Percentiles rank a stretch among this genome's conserved stretches.
These are phyloP conservation scores for Papilio xuthus DNA, from an alignment of 1,140 invertebrate genomes.

Conservation along the genomic window DNA sequence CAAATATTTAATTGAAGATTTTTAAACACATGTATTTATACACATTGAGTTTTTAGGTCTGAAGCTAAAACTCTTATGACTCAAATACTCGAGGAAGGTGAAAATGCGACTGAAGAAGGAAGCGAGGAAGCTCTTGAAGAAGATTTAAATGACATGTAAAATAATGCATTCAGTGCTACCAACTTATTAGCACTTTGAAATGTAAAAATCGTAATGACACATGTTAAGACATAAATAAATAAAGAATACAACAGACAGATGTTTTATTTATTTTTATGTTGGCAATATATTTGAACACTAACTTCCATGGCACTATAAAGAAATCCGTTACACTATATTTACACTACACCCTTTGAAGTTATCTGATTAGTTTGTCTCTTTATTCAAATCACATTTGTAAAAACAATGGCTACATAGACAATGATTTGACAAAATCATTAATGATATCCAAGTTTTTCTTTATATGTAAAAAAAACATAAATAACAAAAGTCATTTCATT, in stretches of 20 bases:
- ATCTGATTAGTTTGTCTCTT: too few relatives aligned
- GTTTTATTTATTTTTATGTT: conserved; percentile 1
- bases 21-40: neutral
- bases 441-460: neutral
- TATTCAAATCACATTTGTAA: neutral
- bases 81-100: conserved; percentile 71
- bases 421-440: conserved; percentile 8
- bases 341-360: too few relatives aligned
- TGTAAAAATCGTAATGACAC: too few relatives aligned
- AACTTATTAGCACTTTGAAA: too few relatives aligned
- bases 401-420: neutral
- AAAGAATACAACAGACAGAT: conserved; percentile 26
- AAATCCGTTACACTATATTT: too few relatives aligned
- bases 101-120: conserved; percentile 65
- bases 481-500: too few relatives aligned
- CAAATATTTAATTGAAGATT: too few relatives aligned
- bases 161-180: too few relatives aligned
- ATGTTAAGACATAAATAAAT: neutral
- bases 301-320: too few relatives aligned
- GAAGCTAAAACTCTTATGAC: conserved; percentile 71
- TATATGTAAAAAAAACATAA: neutral
- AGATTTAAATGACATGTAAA: conserved; percentile 50
- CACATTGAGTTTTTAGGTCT: conserved; percentile 48
- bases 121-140: conserved; percentile 56
- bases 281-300: neutral